Percentiles rank a stretch among this genome's conserved stretches.
Conservation (phyloP, 1,140 invertebrate genomes). For the Heliconius melpomene region DNA sequence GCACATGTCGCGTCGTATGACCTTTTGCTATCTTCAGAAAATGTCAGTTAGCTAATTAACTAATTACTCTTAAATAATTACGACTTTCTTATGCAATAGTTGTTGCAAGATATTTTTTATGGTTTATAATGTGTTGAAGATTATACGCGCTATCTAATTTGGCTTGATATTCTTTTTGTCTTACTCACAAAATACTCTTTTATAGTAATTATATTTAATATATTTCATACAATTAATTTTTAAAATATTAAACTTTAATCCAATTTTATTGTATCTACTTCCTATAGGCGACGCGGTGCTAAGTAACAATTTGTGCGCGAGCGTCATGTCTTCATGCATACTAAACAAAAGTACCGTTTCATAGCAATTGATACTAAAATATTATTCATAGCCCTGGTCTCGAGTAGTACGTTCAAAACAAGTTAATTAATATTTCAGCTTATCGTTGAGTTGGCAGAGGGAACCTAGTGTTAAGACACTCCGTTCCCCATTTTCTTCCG, state of each 20-base stretch:
- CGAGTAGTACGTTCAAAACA: background rate
- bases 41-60: constrained; percentile 49
- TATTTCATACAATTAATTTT: background rate
- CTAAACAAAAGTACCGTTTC: constrained; percentile 12
- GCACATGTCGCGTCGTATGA: constrained; percentile 26
- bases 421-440: background rate
- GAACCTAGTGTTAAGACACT: too few relatives aligned
- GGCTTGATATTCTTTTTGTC: background rate
- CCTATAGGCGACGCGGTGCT: background rate
- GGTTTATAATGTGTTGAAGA: background rate
- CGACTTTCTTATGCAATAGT: background rate
- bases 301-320: background rate
- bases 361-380: background rate
- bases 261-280: background rate
- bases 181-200: too few relatives aligned
- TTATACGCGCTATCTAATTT: background rate
- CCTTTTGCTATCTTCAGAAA: constrained; percentile 49
- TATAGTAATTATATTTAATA: too few relatives aligned
- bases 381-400: background rate
- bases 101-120: background rate
- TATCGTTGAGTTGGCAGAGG: too few relatives aligned
- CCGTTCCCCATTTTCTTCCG: too few relatives aligned
- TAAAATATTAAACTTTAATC: background rate
- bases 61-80: constrained; percentile 44
- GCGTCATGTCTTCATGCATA: constrained; percentile 5